Evolutionary conservation across 2,888 invertebrate species (phyloP), one percentile per base, ranked within the genome.

Genomic region (Macrosiphum euphorbiae): DNA sequence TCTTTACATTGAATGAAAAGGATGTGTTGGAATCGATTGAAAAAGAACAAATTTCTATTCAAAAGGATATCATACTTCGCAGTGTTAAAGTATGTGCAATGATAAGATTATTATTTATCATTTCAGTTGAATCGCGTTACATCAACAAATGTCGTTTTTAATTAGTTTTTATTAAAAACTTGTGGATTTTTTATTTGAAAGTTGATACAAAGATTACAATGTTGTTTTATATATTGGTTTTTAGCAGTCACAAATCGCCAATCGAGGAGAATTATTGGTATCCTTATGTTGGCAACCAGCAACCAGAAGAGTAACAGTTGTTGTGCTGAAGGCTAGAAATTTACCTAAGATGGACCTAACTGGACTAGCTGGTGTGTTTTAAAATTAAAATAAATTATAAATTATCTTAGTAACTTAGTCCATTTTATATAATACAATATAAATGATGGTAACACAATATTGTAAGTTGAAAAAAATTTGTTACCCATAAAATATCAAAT

Each of bases 251-350:
- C 98, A 99, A 96, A 98, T 90, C 3, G 90, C 90, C 8, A 94
- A 99, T 10, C 97, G 99, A 95, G 99, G 99, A 86, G 99, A 99
- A 96, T 97, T 99, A 94, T 96, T 99, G 95, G 98, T 99, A 94
- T 99, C 99, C 0, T 97, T 99, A 95, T 99, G 99, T 96, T 99
- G 99, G 98, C 99, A 99, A 96, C 99, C 99, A 90, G 99, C 99
- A 44, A 98, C 99, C 92, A 98, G 98, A 95, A 97, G 99, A 94
- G 97, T 99, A 95, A 99, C 99, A 58, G 99, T 99, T 4, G 99
- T 99, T 90, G 98, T 99, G 94, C 97, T 99, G 50, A 99, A 99
- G 96, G 99, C 99, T 24, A 97, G 99, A 95, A 99, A 99, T 96
- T 97, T 99, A 95, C 99, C 99, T 94, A 99, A 99, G 96, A 99